Base-by-base conservation (phyloP, 2,113 vertebrate species). In the Periophthalmodon schlosseri region DNA sequence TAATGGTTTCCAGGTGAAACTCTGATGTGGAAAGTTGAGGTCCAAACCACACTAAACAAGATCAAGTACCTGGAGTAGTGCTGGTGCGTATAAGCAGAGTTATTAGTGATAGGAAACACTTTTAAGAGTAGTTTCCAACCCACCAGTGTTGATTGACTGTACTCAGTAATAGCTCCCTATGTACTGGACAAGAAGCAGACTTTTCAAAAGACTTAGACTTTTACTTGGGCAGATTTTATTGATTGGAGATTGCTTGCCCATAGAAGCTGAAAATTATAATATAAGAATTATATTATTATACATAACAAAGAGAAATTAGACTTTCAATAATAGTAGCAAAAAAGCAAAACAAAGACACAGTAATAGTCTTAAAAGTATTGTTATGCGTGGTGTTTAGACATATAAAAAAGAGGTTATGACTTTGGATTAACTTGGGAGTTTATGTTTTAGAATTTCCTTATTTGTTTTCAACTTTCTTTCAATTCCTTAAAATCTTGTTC, bases 1-100 rank as follows among this genome's bases (percentile, higher is more conserved):
- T 82, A 83, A 85, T 91, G 21, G 77, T 73, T 81, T 68, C 69
- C 74, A 70, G 76, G 36, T 69, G 70, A 77, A 82, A 78, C 21
- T 76, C 20, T 66, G 78, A 84, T 61, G 44, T 20, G 9, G 20
- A 12, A 11, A 44, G 9, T 44, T 39, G 9, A n/a, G 34, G 18
- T 39, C 36, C 33, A 16, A 44, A 39, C 63, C 20, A 12, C 33
- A n/a, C 20, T 21, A 39, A 64, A 64, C 14, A 36, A 36, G 60
- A 18, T 34, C 60, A 63, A 63, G 33, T 15, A 8, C 28, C 18
- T 18, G 3, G 28, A 16, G 14, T 20, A 0, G 60, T 36, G 60
- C 33, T 18, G 16, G 60, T 36, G 15, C 28, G 9, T 36, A 33
- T 34, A 18, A 63, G 28, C 33, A 36, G 60, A 2, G 28, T 9